A percentile compares a stretch with the other conserved stretches of the same genome.
Evolutionary conservation across 2,888 invertebrate genomes (phyloP).

Genomic region (Philaethria dido): DNA sequence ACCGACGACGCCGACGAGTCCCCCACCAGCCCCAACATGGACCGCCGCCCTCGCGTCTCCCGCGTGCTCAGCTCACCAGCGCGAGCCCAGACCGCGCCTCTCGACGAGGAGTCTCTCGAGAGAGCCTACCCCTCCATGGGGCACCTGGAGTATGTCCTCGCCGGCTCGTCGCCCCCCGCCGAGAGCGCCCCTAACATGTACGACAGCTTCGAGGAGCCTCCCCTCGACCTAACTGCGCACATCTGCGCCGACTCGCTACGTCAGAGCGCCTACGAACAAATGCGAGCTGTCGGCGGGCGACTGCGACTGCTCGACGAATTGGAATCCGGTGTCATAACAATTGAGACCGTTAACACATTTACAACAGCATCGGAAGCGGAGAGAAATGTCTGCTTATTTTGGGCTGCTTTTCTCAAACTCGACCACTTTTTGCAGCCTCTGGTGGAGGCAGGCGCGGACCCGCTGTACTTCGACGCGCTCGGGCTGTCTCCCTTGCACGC

Average conservation of each 20-base stretch:
- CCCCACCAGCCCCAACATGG: constrained; percentile 57
- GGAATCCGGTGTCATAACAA: constrained; percentile 86
- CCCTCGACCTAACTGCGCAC: constrained; percentile 87
- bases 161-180: constrained; percentile 90
- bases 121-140: constrained; percentile 87
- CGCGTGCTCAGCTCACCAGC: constrained; percentile 60
- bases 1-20: constrained; percentile 61
- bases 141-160: constrained; percentile 90
- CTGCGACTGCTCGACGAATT: constrained; percentile 88
- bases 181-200: constrained; percentile 92
- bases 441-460: constrained; percentile 87
- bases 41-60: constrained; percentile 61
- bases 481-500: constrained; percentile 90
- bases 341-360: constrained; percentile 81
- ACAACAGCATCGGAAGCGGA: constrained; percentile 86
- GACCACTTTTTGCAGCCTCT: constrained; percentile 86
- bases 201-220: constrained; percentile 90
- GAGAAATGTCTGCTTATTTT: constrained; percentile 88
- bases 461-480: constrained; percentile 87
- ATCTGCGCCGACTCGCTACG: constrained; percentile 89
- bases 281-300: constrained; percentile 87
- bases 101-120: constrained; percentile 83
- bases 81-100: constrained; percentile 54
- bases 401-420: constrained; percentile 89
- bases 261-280: constrained; percentile 89